Conservation (phyloP, 1,140 invertebrate genomes). For the Brachionus manjavacas region DNA sequence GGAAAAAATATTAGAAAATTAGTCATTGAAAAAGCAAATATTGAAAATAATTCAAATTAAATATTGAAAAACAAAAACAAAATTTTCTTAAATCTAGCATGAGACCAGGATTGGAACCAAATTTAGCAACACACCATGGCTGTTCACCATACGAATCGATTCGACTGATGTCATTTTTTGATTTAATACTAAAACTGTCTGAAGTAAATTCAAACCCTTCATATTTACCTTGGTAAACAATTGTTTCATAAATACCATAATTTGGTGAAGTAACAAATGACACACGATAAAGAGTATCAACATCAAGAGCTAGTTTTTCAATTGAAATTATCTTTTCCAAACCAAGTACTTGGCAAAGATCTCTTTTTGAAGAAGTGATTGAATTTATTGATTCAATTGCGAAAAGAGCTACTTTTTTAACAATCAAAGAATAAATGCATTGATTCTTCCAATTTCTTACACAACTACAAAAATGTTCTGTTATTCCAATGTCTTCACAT, state of each 20-base stretch:
- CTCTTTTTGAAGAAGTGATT: conserved; percentile 61
- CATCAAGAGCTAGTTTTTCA: conserved; percentile 63
- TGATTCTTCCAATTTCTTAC: conserved; percentile 67
- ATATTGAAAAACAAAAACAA: conserved; percentile 8
- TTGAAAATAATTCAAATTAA: no score
- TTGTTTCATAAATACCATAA: conserved; percentile 68
- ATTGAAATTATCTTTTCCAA: conserved; percentile 66
- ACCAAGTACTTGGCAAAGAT: conserved; percentile 64
- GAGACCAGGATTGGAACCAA: background rate
- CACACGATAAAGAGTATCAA: conserved; percentile 68
- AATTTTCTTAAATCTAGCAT: conserved; percentile 8
- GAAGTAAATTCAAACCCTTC: conserved; percentile 47
- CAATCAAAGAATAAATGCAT: conserved; percentile 51
- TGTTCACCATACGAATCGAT: conserved; percentile 73
- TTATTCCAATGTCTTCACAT: conserved; percentile 77
- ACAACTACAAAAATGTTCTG: conserved; percentile 90
- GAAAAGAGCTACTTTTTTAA: conserved; percentile 59
- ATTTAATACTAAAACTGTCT: conserved; percentile 65
- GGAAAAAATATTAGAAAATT: no score
- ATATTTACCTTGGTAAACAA: conserved; percentile 65
- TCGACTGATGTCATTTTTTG: conserved; percentile 70
- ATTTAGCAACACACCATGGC: background rate
- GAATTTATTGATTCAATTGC: conserved; percentile 66
- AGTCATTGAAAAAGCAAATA: no score
- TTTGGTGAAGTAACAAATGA: conserved; percentile 72